phyloP scores from a whole-genome alignment of 1,140 invertebrate species.

The Varroa destructor region DNA sequence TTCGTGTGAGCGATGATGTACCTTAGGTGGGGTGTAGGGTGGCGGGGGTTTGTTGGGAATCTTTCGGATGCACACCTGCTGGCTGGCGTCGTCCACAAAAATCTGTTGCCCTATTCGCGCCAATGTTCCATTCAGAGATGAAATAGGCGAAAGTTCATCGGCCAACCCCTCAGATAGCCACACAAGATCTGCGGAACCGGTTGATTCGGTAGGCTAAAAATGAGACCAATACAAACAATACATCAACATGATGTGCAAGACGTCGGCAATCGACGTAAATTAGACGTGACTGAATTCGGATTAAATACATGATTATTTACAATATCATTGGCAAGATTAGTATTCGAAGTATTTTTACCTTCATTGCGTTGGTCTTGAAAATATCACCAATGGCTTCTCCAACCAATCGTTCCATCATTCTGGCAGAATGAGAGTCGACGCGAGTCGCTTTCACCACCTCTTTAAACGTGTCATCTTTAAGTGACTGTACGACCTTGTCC shows the following conservation, averaged over 20 bases:
- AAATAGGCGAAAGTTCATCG: conserved; percentile 16
- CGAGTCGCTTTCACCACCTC: conserved; percentile 10
- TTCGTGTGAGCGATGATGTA: not conserved
- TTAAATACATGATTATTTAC: no score
- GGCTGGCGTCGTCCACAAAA: conserved; percentile 24
- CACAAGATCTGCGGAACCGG: no score
- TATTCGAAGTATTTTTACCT: not conserved
- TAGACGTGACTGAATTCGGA: no score
- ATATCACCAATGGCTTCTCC: conserved; percentile 10
- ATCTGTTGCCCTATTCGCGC: conserved; percentile 17
- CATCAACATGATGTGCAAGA: no score
- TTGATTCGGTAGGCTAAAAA: no score
- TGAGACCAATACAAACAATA: no score
- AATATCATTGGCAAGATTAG: no score
- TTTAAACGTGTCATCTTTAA: not conserved
- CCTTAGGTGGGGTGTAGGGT: conserved; percentile 27
- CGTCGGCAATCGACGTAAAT: no score
- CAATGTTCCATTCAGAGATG: conserved; percentile 16
- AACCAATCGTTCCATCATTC: conserved; percentile 3
- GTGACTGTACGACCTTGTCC: not conserved
- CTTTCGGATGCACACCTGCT: conserved; percentile 25
- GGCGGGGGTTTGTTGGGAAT: conserved; percentile 19
- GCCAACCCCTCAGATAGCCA: no score
- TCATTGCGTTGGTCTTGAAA: not conserved
- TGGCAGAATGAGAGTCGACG: not conserved